Evolutionary conservation across 2,888 invertebrate species (phyloP), one percentile per base, ranked within the genome.

Genomic region (Anoncus sp.): DNA sequence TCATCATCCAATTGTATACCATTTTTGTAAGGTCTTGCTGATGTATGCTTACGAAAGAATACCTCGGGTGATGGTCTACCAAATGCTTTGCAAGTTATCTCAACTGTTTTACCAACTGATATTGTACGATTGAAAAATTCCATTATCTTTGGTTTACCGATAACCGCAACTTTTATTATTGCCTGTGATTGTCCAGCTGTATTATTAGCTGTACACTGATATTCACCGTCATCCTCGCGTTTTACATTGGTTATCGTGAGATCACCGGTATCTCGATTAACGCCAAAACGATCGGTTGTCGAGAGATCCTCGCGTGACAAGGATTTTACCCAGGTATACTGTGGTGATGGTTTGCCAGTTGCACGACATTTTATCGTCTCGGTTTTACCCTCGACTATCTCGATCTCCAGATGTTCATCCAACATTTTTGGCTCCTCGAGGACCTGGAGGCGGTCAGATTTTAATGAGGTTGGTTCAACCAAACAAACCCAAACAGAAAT

Each of bases 31-130:
- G 94, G 93, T 77, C 94, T 94, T 4, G 92, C 91, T 55, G 92
- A 93, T 77, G 96, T 95, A 84, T 95, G 93, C 90, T 97, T 97
- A 70, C 95, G 93, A 92, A 98, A 97, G n/a, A 93, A 94, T 49
- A 98, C 94, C 24, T 92, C 92, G 0, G 98, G 98, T 12, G 95
- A 93, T 0, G 98, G 98, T 78, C 96, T 93, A 4, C 98, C 98
- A 38, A 94, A 94, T 0, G 96, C 95, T 86, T 95, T 95, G 88
- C 98, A 98, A 27, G 94, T 94, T 20, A 97, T 92, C 84, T 93
- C 93, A 0, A 94, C 94, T 84, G 95, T 94, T 49, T 93, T 92
- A 53, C 92, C 93, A 51, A 94, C 93, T 0, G 94, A 92, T 0
- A 94, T 92, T 0, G 97, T 96, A 3, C 93, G 92, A 89, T 98